Percentiles rank a stretch among this genome's conserved stretches.
Evolutionary conservation across 2,888 invertebrate genomes (phyloP).

Genomic region (Corbicula japonica): DNA sequence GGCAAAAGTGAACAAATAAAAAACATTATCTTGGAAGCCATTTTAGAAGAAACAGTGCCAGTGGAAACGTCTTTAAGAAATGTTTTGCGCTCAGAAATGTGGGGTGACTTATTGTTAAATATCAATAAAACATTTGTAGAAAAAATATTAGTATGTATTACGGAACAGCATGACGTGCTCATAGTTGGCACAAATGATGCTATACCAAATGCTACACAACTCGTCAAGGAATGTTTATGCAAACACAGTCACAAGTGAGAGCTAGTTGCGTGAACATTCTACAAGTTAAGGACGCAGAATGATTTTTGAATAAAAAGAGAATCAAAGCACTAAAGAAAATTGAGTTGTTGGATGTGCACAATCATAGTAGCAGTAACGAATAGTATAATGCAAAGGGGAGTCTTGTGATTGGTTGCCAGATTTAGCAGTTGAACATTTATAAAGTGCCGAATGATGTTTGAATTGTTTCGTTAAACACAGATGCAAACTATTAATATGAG

Average conservation of each 20-base stretch:
- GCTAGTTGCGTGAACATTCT: constrained; percentile 45
- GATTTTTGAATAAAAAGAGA: too few relatives aligned
- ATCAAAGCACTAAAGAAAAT: too few relatives aligned
- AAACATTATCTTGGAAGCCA: constrained; percentile 42
- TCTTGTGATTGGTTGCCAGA: too few relatives aligned
- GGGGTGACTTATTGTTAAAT: constrained; percentile 50
- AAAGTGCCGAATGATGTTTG: too few relatives aligned
- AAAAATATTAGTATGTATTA: constrained; percentile 47
- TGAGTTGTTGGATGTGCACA: too few relatives aligned
- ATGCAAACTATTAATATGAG: too few relatives aligned
- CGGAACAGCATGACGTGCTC: constrained; percentile 42
- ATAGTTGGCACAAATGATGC: constrained; percentile 53
- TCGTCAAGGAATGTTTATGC: constrained; percentile 52
- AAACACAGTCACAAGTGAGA: constrained; percentile 53
- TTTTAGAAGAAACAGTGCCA: constrained; percentile 42
- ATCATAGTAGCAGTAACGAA: too few relatives aligned
- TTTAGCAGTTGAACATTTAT: too few relatives aligned
- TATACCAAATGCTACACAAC: constrained; percentile 47
- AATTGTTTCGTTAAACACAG: too few relatives aligned
- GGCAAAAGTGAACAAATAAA: constrained; percentile 38
- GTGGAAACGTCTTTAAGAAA: constrained; percentile 43
- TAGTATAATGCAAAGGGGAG: too few relatives aligned
- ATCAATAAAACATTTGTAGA: constrained; percentile 37
- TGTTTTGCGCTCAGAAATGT: constrained; percentile 54
- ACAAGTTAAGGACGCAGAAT: constrained; percentile 48